Percentiles rank a stretch among this genome's conserved stretches.
Conservation (phyloP, 2,113 vertebrate species). For the Eulacestoma nigropectus region DNA sequence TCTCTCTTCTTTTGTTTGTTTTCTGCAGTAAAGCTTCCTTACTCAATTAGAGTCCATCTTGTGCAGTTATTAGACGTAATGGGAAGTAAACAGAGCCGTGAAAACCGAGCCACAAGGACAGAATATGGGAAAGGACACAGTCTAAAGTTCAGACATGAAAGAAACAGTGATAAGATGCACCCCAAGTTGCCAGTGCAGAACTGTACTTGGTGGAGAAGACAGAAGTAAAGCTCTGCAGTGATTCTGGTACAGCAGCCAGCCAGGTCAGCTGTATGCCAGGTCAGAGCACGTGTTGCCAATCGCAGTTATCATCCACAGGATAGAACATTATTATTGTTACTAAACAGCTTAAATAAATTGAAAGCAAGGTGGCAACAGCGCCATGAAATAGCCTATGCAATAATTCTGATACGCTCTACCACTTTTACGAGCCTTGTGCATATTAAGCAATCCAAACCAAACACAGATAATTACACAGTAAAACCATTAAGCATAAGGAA, state of each 20-base stretch:
- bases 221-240: background rate
- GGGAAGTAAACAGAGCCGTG: background rate
- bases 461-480: background rate
- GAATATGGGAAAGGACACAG: background rate
- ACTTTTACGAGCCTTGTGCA: background rate
- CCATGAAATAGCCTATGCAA: background rate
- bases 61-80: background rate
- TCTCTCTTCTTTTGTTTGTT: background rate
- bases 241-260: background rate
- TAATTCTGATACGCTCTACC: background rate
- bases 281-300: background rate
- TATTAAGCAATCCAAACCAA: background rate
- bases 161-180: background rate
- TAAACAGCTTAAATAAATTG: background rate
- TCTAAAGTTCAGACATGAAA: background rate
- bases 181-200: background rate
- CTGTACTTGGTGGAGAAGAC: background rate
- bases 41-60: background rate
- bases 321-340: background rate
- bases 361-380: background rate
- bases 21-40: background rate
- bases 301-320: background rate
- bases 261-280: background rate
- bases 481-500: background rate
- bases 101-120: background rate